phyloP scores from a whole-genome alignment of 2,797 vertebrate species.

The Pantherophis alleghaniensis region DNA sequence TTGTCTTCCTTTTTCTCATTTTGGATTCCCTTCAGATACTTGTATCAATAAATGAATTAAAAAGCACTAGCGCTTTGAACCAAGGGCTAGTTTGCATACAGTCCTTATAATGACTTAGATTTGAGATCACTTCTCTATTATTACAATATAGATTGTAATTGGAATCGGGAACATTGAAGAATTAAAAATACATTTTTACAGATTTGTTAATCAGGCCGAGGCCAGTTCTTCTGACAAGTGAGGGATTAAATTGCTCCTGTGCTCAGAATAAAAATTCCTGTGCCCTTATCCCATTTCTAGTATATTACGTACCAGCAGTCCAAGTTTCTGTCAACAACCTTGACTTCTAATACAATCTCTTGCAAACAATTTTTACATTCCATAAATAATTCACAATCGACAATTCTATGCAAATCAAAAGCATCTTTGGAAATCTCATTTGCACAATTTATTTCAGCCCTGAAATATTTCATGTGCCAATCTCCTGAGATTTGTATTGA shows the following conservation, averaged over 20 bases:
- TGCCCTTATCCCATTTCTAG: neutral
- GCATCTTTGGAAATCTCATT: neutral
- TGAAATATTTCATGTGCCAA: neutral
- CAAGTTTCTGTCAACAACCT: neutral
- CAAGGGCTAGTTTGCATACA: neutral
- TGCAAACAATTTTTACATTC: neutral
- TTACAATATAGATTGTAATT: neutral
- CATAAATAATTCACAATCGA: neutral
- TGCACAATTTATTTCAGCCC: neutral
- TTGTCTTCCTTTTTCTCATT: neutral
- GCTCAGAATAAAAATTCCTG: neutral
- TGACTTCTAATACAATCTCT: neutral
- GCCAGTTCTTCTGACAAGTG: neutral
- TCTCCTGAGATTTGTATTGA: neutral
- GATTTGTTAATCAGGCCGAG: neutral
- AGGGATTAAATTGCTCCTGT: neutral
- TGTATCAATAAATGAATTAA: neutral
- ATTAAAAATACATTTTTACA: neutral
- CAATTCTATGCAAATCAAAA: constrained; percentile 5
- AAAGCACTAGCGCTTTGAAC: neutral
- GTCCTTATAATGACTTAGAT: neutral
- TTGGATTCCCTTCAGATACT: neutral
- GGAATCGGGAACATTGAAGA: neutral
- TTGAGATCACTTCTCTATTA: neutral
- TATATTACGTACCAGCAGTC: neutral